Percentiles rank a stretch among this genome's conserved stretches.
Conservation (phyloP, 2,888 invertebrate species). For the Thumatha senex region DNA sequence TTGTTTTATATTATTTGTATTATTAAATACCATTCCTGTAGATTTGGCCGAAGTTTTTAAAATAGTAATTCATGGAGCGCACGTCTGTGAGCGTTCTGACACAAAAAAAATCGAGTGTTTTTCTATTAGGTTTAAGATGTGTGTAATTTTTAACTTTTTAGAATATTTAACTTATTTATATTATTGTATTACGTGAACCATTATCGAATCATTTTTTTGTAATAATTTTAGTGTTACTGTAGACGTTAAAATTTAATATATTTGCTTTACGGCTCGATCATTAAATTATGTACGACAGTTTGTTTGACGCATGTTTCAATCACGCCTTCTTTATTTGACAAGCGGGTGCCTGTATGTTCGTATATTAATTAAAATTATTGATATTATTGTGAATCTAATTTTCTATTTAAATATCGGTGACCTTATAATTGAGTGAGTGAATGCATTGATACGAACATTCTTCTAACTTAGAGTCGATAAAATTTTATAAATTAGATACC, state of each 20-base stretch:
- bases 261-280: slow-evolving; percentile 75
- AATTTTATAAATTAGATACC: slow-evolving; percentile 67
- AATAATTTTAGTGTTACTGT: slow-evolving; percentile 80
- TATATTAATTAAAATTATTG: slow-evolving; percentile 42
- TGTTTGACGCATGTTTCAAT: slow-evolving; percentile 68
- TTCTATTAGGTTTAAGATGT: slow-evolving; percentile 80
- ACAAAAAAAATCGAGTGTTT: slow-evolving; percentile 74
- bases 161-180: slow-evolving; percentile 84
- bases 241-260: slow-evolving; percentile 82
- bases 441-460: slow-evolving; percentile 50
- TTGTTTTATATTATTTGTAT: slow-evolving; percentile 68
- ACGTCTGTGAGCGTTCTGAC: slow-evolving; percentile 53
- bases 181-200: slow-evolving; percentile 81
- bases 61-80: slow-evolving; percentile 47
- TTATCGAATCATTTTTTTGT: slow-evolving; percentile 80
- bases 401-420: slow-evolving; percentile 54
- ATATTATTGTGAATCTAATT: slow-evolving; percentile 61
- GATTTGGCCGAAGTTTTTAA: slow-evolving; percentile 58
- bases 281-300: slow-evolving; percentile 71
- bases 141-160: slow-evolving; percentile 83
- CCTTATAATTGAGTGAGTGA: slow-evolving; percentile 54
- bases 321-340: slow-evolving; percentile 72
- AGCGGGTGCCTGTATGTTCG: slow-evolving; percentile 73
- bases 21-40: slow-evolving; percentile 71
- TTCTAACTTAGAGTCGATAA: slow-evolving; percentile 64